phyloP scores from a whole-genome alignment of 1,140 invertebrate genomes.

The Colletes latitarsis region DNA sequence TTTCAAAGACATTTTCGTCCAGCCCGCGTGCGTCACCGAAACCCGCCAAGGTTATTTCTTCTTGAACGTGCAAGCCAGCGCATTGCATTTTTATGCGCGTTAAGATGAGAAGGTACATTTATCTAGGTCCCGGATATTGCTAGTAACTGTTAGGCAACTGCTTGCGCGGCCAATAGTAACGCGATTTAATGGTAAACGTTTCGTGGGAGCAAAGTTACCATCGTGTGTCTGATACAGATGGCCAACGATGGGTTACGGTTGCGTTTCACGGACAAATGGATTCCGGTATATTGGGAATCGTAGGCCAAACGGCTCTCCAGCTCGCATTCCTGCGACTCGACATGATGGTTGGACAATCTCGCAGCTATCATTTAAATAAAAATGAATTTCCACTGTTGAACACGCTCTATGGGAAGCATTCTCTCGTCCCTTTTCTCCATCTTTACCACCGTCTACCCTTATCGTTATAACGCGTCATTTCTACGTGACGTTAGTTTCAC shows the following conservation, averaged over 20 bases:
- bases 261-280: constrained; percentile 21
- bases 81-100: too few species aligned
- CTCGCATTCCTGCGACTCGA: background rate
- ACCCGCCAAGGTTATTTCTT: background rate
- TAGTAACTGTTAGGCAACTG: constrained; percentile 8
- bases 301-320: background rate
- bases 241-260: constrained; percentile 24
- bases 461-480: constrained; percentile 32
- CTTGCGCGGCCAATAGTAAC: constrained; percentile 15
- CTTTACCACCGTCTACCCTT: background rate
- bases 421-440: background rate
- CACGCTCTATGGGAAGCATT: background rate
- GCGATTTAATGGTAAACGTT: constrained; percentile 48
- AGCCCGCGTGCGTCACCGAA: background rate
- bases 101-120: too few species aligned
- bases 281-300: background rate
- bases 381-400: too few species aligned
- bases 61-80: background rate
- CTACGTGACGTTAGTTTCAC: background rate
- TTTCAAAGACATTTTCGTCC: constrained; percentile 38
- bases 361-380: too few species aligned
- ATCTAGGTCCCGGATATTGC: background rate
- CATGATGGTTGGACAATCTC: too few species aligned
- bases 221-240: too few species aligned
- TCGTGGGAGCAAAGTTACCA: constrained; percentile 22